Base-by-base conservation (phyloP, 2,888 invertebrate genomes). In the Lasius platythorax region DNA sequence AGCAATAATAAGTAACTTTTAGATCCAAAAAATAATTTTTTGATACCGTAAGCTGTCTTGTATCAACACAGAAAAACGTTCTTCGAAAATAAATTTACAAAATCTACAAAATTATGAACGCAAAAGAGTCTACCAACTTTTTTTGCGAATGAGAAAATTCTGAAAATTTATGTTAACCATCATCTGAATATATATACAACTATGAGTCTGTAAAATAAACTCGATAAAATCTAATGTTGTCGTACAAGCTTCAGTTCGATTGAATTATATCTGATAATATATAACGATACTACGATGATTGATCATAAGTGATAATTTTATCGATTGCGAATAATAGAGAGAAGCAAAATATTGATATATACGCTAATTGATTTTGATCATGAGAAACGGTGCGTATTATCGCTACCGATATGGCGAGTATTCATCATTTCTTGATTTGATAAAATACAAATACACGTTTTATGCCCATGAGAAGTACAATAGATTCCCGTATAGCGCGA, bases 41-140 rank as follows among this genome's bases (percentile, higher is more conserved):
- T 37, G 0, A 37, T 37, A 5, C 4, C 37, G 3, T 37, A 37
- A 37, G 37, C 5, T 37, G 5, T 37, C 5, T 37, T 5, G 5
- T 5, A 37, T n/a, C 15, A 46, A 12, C 18, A 18, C 9, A 4
- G 0, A 18, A n/a, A 8, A 33, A 33, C n/a, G 30, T 1, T 53
- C n/a, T 50, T 9, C n/a, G 43, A 33, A 53, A 70, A 70, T 33
- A 33, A 70, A 70, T 70, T 70, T 50, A 50, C 5, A 33, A 33
- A 33, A 23, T 23, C 23, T 23, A 23, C 23, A 23, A 23, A 23
- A 23, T 23, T 23, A 23, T 23, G 23, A 23, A 23, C 23, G 23
- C 23, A 23, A 23, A 23, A 23, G 23, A 23, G 23, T 23, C 23
- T 23, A 23, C 23, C 23, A 23, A 23, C 23, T 23, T 23, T 23